Evolutionary conservation across 2,797 vertebrate genomes (phyloP).

Genomic region (Enteromius unitaeniatus): DNA sequence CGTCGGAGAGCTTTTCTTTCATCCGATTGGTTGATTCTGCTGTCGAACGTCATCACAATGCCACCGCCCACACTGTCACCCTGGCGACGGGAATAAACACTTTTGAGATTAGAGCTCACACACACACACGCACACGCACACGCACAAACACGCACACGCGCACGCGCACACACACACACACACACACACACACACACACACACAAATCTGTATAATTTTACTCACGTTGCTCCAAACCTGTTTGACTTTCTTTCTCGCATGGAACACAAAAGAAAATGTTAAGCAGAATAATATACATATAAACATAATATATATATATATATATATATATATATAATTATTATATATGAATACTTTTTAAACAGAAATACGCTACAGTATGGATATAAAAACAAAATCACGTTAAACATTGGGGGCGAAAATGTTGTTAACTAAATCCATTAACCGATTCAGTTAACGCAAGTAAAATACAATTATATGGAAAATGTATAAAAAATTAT

Average conservation of each 20-base stretch:
- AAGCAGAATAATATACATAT: not conserved
- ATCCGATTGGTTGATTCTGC: constrained; percentile 69
- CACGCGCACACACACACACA: too few relatives aligned
- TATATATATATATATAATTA: too few relatives aligned
- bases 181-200: too few relatives aligned
- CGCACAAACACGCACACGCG: too few relatives aligned
- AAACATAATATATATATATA: too few relatives aligned
- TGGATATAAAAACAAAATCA: not conserved
- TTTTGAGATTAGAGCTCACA: not conserved
- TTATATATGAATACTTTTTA: not conserved
- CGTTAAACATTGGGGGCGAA: not conserved
- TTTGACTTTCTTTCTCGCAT: not conserved
- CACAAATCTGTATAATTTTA: not conserved
- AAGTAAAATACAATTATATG: not conserved
- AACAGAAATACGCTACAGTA: not conserved
- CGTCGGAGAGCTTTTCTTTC: constrained; percentile 65
- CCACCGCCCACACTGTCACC: constrained; percentile 71
- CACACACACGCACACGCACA: too few relatives aligned
- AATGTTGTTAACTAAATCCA: not conserved
- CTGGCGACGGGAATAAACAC: constrained; percentile 79
- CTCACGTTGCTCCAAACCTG: not conserved
- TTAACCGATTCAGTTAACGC: not conserved
- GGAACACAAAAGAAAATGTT: not conserved
- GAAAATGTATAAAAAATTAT: not conserved
- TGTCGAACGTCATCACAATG: constrained; percentile 63